Conservation (phyloP, 2,113 vertebrate species). For the Aptenodytes forsteri region DNA sequence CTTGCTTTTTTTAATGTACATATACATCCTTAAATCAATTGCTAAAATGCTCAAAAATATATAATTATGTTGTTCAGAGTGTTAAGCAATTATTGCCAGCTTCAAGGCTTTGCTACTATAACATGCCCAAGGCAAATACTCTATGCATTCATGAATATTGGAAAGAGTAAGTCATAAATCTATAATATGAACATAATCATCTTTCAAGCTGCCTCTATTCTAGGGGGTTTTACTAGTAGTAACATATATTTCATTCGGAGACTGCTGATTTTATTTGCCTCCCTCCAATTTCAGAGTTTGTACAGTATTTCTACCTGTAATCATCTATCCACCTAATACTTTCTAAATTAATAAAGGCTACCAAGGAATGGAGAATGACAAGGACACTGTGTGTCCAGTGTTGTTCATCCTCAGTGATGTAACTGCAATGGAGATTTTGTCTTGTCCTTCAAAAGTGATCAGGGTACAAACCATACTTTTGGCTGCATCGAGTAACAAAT, state of each 20-base stretch:
- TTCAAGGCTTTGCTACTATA: slow-evolving; percentile 41
- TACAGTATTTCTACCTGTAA: not conserved
- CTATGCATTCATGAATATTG: slow-evolving; percentile 65
- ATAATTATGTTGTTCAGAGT: slow-evolving; percentile 52
- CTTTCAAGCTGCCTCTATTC: slow-evolving; percentile 44
- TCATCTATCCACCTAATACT: not conserved
- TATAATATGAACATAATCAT: slow-evolving; percentile 60
- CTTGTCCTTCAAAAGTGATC: not conserved
- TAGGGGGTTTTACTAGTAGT: slow-evolving; percentile 17
- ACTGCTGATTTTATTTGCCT: slow-evolving; percentile 37
- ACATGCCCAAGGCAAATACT: slow-evolving; percentile 62
- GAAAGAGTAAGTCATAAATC: slow-evolving; percentile 66
- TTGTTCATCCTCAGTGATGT: not conserved
- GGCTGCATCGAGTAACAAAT: not conserved
- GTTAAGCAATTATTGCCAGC: slow-evolving; percentile 61
- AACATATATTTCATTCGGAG: slow-evolving; percentile 34
- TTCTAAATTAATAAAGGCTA: slow-evolving; percentile 41
- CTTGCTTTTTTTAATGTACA: not conserved
- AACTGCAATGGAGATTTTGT: not conserved
- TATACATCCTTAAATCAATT: slow-evolving; percentile 22
- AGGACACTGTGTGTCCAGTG: not conserved
- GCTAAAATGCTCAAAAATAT: slow-evolving; percentile 40
- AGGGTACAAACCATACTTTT: not conserved
- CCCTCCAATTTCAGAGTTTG: slow-evolving; percentile 2
- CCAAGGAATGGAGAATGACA: not conserved